These are phyloP conservation scores for Drymonia ruficornis DNA, from an alignment of 2,888 invertebrate species.

Conservation along the genomic window DNA sequence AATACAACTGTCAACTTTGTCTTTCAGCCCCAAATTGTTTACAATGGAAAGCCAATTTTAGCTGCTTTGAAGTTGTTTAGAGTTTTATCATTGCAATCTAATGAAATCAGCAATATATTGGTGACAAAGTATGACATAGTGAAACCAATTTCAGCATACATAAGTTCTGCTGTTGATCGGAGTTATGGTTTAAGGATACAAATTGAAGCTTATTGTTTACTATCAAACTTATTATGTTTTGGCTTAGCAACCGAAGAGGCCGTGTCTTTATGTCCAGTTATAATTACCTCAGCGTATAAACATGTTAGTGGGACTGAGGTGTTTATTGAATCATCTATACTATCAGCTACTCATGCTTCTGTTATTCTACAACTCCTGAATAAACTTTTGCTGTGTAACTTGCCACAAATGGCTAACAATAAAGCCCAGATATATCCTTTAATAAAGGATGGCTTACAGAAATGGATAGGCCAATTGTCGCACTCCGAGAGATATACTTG, in stretches of 20 bases:
- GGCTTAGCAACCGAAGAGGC: conserved; percentile 76
- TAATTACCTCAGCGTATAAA: conserved; percentile 83
- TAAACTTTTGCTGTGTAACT: conserved; percentile 53
- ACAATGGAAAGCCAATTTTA: conserved; percentile 87
- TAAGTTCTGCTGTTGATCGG: conserved; percentile 80
- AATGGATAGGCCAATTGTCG: conserved; percentile 78
- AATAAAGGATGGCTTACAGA: conserved; percentile 69
- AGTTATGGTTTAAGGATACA: conserved; percentile 84
- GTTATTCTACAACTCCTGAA: conserved; percentile 80
- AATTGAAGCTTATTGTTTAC: conserved; percentile 86
- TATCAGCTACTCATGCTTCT: conserved; percentile 85
- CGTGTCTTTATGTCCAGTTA: conserved; percentile 77
- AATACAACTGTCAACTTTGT: conserved; percentile 60
- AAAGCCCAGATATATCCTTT: conserved; percentile 69
- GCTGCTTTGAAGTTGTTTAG: conserved; percentile 90
- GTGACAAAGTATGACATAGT: conserved; percentile 82
- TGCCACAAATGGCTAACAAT: conserved; percentile 48
- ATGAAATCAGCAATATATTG: conserved; percentile 79
- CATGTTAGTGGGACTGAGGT: conserved; percentile 85
- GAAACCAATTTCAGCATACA: conserved; percentile 81
- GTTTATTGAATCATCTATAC: conserved; percentile 68
- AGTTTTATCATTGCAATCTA: conserved; percentile 87
- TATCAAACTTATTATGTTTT: conserved; percentile 83
- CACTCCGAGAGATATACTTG: conserved; percentile 70
- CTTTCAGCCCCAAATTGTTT: conserved; percentile 74